Percentiles rank a stretch among this genome's conserved stretches.
These are phyloP conservation scores for Perca flavescens DNA, from an alignment of 2,113 vertebrate species.

Conservation along the genomic window DNA sequence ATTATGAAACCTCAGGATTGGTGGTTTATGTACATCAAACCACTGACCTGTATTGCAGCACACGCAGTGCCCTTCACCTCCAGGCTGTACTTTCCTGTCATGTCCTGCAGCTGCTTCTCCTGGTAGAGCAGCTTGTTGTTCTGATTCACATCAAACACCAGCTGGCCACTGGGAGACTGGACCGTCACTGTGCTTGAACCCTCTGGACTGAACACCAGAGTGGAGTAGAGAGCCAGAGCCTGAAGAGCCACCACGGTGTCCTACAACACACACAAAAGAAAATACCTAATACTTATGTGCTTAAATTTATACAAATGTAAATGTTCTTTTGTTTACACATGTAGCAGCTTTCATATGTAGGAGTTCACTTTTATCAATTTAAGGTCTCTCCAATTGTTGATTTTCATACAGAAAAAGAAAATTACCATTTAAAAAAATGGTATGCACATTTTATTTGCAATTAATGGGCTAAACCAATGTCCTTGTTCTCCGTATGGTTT, in stretches of 20 bases:
- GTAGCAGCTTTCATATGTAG: not conserved
- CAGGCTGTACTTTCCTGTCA: constrained; percentile 78
- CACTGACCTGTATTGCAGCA: constrained; percentile 81
- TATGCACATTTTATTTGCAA: constrained; percentile 59
- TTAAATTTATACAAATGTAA: not conserved
- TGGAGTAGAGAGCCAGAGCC: constrained; percentile 86
- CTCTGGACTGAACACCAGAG: constrained; percentile 56
- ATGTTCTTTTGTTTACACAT: not conserved
- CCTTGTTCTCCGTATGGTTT: not conserved
- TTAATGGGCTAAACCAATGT: constrained; percentile 71
- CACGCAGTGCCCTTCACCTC: constrained; percentile 83
- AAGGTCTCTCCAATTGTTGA: constrained; percentile 79
- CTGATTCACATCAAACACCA: constrained; percentile 83
- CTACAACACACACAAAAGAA: constrained; percentile 66
- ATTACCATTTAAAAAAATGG: not conserved
- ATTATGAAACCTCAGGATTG: not conserved
- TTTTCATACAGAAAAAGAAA: constrained; percentile 54
- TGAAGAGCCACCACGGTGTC: constrained; percentile 89
- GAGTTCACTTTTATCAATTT: not conserved
- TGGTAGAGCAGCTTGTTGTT: constrained; percentile 89
- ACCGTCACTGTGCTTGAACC: constrained; percentile 75
- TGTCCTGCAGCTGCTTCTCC: constrained; percentile 73
- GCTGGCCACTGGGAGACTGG: constrained; percentile 56
- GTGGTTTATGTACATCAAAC: not conserved
- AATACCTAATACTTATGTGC: not conserved